A percentile compares a stretch with the other conserved stretches of the same genome.
phyloP scores from a whole-genome alignment of 2,797 vertebrate species.

The Neomorphus geoffroyi region DNA sequence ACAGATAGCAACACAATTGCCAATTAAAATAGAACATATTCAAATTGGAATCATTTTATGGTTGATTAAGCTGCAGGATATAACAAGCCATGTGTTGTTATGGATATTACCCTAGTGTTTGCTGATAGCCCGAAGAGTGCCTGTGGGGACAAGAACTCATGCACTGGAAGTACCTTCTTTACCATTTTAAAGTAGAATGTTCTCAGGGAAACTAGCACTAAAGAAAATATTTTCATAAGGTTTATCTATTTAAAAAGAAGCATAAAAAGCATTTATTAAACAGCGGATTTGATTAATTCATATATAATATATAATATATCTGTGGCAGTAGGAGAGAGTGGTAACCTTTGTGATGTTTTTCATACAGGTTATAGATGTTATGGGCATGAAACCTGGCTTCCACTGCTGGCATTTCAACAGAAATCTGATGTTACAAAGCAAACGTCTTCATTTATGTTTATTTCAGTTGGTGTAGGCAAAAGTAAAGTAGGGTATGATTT shows the following conservation, averaged over 20 bases:
- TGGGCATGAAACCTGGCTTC: background rate
- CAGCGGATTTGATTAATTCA: background rate
- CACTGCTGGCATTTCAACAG: background rate
- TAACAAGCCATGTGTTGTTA: background rate
- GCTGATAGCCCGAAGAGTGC: background rate
- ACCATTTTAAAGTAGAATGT: background rate
- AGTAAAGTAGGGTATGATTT: background rate
- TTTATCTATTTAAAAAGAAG: background rate
- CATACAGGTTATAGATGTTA: background rate
- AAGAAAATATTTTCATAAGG: background rate
- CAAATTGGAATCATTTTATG: slow-evolving; percentile 22
- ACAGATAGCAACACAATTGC: background rate
- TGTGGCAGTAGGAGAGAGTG: background rate
- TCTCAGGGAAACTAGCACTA: background rate
- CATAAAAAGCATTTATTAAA: background rate
- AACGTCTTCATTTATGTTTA: background rate
- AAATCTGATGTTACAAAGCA: background rate
- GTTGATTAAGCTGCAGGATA: background rate
- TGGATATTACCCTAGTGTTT: background rate
- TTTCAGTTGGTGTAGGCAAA: background rate
- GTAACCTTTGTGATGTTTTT: background rate
- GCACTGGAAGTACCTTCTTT: background rate
- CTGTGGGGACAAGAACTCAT: background rate
- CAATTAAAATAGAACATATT: slow-evolving; percentile 47
- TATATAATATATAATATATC: background rate